Base-by-base conservation (phyloP, 1,140 invertebrate genomes). In the Trichonephila clavata region DNA sequence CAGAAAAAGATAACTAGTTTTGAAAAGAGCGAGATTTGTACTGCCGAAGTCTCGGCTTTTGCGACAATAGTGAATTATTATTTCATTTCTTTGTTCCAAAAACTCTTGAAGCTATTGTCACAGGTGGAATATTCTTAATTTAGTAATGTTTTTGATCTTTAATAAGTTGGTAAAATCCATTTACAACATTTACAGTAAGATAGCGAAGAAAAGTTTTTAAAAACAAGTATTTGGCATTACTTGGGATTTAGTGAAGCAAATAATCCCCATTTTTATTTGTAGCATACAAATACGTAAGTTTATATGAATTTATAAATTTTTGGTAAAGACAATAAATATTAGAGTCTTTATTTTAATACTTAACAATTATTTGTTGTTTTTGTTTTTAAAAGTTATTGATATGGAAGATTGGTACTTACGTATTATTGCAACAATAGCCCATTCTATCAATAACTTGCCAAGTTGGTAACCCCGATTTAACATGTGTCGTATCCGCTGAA, bases 1-100 rank as follows among this genome's bases (percentile, higher is more conserved):
- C 6, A 24, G 68, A 77, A 83, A 83, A 83, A 83, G 81, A 24
- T 83, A 83, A 83, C 81, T 83, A 83, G 81, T 83, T 83, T 83
- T 57, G 81, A 83, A 57, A 83, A 83, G 81, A 50, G 43, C 13
- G 10, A 27, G 65, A 20, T 50, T 50, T 77, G 18, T 32, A 32
- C 4, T 81, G 24, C 7, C 16, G 39, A 14, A 43, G 21, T 43
- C 8, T 8, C 32, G 10, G 43, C 21, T 68, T 32, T 43, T 43
- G 77, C 77, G 77, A 50, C 77, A 81, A 27, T 8, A 14, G 5
- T 14, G 7, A 50, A 50, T 43, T 50, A 50, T 43, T 50, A 50
- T 81, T 50, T 77, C 18, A 5, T 5, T 39, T 81, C 77, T 81
- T 81, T 39, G 18, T 43, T 43, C 39, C 20, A 20, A 50, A 27